A percentile compares a stretch with the other conserved stretches of the same genome.
Evolutionary conservation across 2,888 invertebrate species (phyloP).

Genomic region (Aleiodes leptofemur): DNA sequence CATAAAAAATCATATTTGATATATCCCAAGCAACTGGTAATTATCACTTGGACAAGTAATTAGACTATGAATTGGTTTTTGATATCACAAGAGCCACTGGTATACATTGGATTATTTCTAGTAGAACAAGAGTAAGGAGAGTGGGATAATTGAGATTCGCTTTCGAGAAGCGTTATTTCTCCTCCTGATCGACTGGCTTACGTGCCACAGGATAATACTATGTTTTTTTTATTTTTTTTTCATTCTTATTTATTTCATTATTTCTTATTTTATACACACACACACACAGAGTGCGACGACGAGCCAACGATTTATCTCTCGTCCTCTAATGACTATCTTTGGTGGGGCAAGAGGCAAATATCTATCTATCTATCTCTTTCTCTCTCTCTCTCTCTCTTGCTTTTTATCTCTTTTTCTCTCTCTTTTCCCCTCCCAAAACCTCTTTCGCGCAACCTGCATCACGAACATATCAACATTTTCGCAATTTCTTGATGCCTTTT

Average conservation of each 20-base stretch:
- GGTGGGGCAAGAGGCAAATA: no score
- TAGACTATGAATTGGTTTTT: constrained; percentile 46
- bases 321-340: constrained; percentile 33
- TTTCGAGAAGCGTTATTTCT: constrained; percentile 44
- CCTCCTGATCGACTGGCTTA: constrained; percentile 49
- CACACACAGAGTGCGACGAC: constrained; percentile 3
- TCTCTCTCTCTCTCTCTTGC: no score
- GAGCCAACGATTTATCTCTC: constrained; percentile 41
- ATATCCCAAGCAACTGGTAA: constrained; percentile 9
- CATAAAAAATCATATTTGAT: constrained; percentile 38
- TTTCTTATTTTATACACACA: constrained; percentile 23
- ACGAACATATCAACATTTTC: constrained; percentile 21
- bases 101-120: no score
- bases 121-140: constrained; percentile 25
- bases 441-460: background rate
- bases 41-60: constrained; percentile 57
- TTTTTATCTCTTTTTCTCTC: no score
- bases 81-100: no score
- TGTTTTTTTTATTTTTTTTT: background rate
- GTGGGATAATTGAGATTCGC: constrained; percentile 56
- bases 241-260: constrained; percentile 5
- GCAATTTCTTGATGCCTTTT: constrained; percentile 21
- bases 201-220: constrained; percentile 29
- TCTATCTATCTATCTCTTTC: no score
- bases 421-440: no score